Percentiles rank a stretch among this genome's conserved stretches.
Conservation (phyloP, 2,888 invertebrate genomes). For the Trissolcus japonicus region DNA sequence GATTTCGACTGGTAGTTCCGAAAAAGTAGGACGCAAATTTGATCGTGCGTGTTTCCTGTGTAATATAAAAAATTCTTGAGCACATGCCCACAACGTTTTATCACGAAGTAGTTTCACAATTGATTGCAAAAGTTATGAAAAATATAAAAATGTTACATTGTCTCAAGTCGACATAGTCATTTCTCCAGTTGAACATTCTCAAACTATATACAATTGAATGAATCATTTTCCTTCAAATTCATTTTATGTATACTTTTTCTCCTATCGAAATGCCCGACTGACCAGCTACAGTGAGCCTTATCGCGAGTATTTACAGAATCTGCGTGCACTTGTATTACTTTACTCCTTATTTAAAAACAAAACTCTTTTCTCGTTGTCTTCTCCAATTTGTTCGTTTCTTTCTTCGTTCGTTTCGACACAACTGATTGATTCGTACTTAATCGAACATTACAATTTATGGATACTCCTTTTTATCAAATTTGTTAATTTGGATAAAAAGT, state of each 20-base stretch:
- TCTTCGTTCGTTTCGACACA: constrained; percentile 27
- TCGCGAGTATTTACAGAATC: constrained; percentile 64
- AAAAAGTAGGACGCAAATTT: constrained; percentile 32
- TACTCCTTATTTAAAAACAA: constrained; percentile 64
- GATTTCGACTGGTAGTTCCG: constrained; percentile 44
- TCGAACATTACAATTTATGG: background rate
- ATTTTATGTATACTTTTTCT: constrained; percentile 44
- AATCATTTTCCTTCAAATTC: constrained; percentile 32
- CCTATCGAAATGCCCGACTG: constrained; percentile 68
- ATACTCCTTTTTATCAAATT: background rate
- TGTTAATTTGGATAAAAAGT: too few species aligned
- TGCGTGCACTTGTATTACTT: constrained; percentile 58
- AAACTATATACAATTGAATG: constrained; percentile 45
- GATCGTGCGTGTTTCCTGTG: constrained; percentile 35
- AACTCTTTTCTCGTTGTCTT: constrained; percentile 56
- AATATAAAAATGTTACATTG: constrained; percentile 33
- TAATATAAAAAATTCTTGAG: constrained; percentile 31
- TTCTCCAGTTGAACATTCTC: constrained; percentile 30
- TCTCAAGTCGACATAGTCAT: constrained; percentile 19
- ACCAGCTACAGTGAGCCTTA: constrained; percentile 69
- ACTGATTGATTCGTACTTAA: constrained; percentile 26
- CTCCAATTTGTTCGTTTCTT: constrained; percentile 27
- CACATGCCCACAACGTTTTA: constrained; percentile 27
- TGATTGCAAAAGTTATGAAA: constrained; percentile 41
- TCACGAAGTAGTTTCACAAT: constrained; percentile 33